Evolutionary conservation across 2,113 vertebrate species (phyloP), one percentile per base, ranked within the genome.

Genomic region (Onychostoma macrolepis): DNA sequence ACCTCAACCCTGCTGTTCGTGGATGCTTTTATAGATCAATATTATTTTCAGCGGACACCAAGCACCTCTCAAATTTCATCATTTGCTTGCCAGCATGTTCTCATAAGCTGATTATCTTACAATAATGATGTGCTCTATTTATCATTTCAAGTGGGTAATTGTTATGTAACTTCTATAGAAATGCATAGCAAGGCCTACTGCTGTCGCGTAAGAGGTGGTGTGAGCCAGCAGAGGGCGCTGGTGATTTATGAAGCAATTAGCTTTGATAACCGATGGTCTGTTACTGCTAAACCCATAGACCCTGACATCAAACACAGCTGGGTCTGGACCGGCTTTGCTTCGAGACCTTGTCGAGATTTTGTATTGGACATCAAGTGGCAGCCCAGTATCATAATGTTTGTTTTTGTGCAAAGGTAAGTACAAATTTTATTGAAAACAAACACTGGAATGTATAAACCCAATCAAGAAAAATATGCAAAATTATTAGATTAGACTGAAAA

Each of bases 181-280:
- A 69, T 56, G 30, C 17, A 53, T 26, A n/a, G 21, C 82, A 53
- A 74, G 69, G 26, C 41, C 26, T 48, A 12, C 7, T 71, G 43
- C 26, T 17, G 30, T 17, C 19, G 30, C 6, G 19, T n/a, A 28
- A 24, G 8, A 15, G 43, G 17, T 38, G 10, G 33, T 41, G 9
- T 9, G 24, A 24, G 50, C 58, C 87, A 76, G 79, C 45, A 86
- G 87, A 69, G 43, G 78, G 84, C 78, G 78, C 56, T 43, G 63
- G 63, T 7, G 78, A 12, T 58, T 85, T 33, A 72, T 43, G 9
- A 24, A 26, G 17, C 19, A 58, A 17, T 71, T 56, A 72, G 4
- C 56, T 43, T 17, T 69, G 4, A 53, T 17, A 12, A 72, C 41
- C 12, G 65, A 24, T 21, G 63, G 13, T 69, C 0, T 43, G 33